Conservation (phyloP, 2,113 vertebrate genomes). For the Dendrocopos noguchii region DNA sequence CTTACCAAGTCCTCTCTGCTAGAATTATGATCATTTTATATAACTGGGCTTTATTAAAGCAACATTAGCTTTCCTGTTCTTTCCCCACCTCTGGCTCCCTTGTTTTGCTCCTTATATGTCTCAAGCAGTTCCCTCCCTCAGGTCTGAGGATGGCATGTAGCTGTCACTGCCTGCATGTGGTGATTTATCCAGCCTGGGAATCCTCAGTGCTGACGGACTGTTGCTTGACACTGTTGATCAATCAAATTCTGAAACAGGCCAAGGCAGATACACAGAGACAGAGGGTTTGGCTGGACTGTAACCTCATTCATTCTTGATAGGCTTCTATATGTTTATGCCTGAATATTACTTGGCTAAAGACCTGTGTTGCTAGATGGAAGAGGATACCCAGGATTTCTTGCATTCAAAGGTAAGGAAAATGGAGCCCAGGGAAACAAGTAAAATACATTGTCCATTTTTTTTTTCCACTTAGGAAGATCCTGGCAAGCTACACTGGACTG, state of each 20-base stretch:
- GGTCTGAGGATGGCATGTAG: background rate
- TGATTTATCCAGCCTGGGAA: conserved; percentile 14
- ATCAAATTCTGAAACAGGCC: background rate
- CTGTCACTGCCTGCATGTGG: rapidly evolving
- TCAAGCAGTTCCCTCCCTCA: background rate
- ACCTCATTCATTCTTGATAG: background rate
- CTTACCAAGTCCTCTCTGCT: background rate
- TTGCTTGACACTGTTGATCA: conserved; percentile 11
- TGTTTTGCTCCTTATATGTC: background rate
- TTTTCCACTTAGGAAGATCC: background rate
- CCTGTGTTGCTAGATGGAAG: conserved; percentile 46
- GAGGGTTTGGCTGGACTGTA: background rate
- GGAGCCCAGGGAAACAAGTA: background rate
- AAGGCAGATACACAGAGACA: background rate
- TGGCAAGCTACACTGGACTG: background rate
- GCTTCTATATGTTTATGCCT: background rate
- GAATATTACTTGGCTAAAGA: conserved; percentile 18
- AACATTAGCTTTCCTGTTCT: background rate
- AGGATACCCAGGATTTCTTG: conserved; percentile 46
- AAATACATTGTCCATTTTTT: conserved; percentile 29
- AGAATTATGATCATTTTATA: background rate
- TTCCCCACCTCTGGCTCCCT: background rate
- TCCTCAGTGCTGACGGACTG: background rate
- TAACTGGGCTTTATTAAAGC: background rate
- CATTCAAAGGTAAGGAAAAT: background rate